phyloP scores from a whole-genome alignment of 1,140 invertebrate genomes.

The Oncopodura yosiiana region DNA sequence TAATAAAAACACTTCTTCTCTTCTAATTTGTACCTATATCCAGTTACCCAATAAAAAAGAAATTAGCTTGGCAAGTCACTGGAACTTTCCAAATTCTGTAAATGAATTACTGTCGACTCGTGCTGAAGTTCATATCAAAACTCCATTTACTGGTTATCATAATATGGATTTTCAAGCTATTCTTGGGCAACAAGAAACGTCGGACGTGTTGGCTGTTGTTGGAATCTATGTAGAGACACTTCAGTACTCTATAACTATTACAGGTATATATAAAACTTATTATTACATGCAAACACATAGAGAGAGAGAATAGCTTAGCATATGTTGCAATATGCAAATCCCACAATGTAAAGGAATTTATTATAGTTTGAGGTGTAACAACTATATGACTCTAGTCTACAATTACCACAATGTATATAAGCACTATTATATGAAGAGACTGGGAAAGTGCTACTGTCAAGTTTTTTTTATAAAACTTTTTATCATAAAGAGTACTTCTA shows the following conservation, averaged over 20 bases:
- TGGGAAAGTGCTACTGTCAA: too few species aligned
- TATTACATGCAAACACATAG: neutral
- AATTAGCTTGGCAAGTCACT: constrained; percentile 26
- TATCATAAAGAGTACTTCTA: too few species aligned
- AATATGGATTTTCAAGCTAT: constrained; percentile 24
- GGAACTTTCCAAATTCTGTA: constrained; percentile 15
- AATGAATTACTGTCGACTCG: constrained; percentile 28
- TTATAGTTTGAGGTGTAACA: too few species aligned
- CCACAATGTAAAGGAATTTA: too few species aligned
- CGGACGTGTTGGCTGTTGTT: constrained; percentile 24
- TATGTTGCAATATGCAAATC: too few species aligned
- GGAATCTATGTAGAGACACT: constrained; percentile 30
- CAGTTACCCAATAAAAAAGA: constrained; percentile 28
- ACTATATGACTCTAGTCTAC: too few species aligned
- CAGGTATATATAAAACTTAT: constrained; percentile 11
- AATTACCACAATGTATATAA: too few species aligned
- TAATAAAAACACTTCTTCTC: too few species aligned
- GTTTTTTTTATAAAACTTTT: too few species aligned
- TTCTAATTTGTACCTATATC: neutral
- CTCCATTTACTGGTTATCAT: constrained; percentile 28
- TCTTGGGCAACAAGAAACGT: constrained; percentile 31
- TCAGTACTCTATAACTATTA: constrained; percentile 30
- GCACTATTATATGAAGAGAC: too few species aligned
- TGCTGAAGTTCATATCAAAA: constrained; percentile 29
- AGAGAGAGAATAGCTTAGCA: too few species aligned